These are phyloP conservation scores for Brachyhypopomus gauderio DNA, from an alignment of 2,113 vertebrate species.

Conservation along the genomic window DNA sequence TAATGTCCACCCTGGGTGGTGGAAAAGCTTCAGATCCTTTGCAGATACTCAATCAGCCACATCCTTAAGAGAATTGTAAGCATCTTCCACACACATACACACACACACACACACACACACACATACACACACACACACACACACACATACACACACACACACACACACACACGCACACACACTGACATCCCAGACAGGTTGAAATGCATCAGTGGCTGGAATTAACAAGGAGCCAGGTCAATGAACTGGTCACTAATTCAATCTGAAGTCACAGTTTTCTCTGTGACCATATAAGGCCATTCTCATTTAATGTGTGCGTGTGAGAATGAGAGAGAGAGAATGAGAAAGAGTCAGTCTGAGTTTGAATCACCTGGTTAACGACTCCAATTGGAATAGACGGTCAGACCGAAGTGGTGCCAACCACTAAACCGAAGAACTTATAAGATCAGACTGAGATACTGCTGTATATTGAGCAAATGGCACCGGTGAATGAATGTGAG, in stretches of 20 bases:
- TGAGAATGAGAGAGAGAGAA: conserved; percentile 12
- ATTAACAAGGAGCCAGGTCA: conserved; percentile 71
- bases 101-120: conserved; percentile 50
- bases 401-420: not conserved
- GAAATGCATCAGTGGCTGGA: conserved; percentile 73
- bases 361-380: not conserved
- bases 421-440: not conserved
- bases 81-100: conserved; percentile 20
- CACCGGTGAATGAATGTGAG: not conserved
- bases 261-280: conserved; percentile 52
- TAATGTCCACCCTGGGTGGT: conserved; percentile 13
- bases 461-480: not conserved
- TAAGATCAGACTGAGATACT: not conserved
- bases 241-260: conserved; percentile 64
- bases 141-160: conserved; percentile 32
- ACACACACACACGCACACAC: conserved; percentile 46
- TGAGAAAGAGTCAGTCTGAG: conserved; percentile 27
- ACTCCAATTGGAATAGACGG: conserved; percentile 20
- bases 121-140: conserved; percentile 46
- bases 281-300: conserved; percentile 63
- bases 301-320: conserved; percentile 46
- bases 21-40: conserved; percentile 31
- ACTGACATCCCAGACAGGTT: conserved; percentile 58
- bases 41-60: conserved; percentile 42
- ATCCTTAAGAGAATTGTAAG: conserved; percentile 25